A percentile compares a stretch with the other conserved stretches of the same genome.
Conservation (phyloP, 2,888 invertebrate species). For the Muschampia plurimacula region DNA sequence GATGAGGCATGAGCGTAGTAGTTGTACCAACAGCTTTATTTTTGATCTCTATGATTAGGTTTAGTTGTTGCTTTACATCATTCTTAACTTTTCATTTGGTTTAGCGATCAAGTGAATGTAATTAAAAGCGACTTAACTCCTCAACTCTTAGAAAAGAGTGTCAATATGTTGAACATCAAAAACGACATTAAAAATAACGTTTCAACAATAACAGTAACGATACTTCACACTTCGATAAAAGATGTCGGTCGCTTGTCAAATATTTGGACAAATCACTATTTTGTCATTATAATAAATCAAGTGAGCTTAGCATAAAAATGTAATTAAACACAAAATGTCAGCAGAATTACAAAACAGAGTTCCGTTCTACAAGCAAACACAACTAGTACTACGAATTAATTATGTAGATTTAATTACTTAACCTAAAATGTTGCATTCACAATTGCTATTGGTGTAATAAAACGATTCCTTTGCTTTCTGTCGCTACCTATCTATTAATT, state of each 20-base stretch:
- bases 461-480: constrained; percentile 8
- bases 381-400: constrained; percentile 28
- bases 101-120: too few relatives aligned
- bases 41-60: too few relatives aligned
- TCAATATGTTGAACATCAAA: too few relatives aligned
- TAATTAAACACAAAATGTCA: constrained; percentile 36
- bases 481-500: background rate
- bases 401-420: constrained; percentile 37
- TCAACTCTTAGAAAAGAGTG: too few relatives aligned
- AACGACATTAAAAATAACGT: too few relatives aligned
- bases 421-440: constrained; percentile 32
- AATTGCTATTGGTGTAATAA: constrained; percentile 24
- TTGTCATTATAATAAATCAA: constrained; percentile 19
- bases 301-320: constrained; percentile 30
- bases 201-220: too few relatives aligned
- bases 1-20: too few relatives aligned
- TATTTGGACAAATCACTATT: constrained; percentile 17
- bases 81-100: too few relatives aligned
- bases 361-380: constrained; percentile 26
- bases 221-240: background rate
- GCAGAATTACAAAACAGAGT: constrained; percentile 35
- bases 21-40: too few relatives aligned
- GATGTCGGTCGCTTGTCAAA: background rate
- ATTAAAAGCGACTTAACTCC: too few relatives aligned
- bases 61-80: too few relatives aligned